Base-by-base conservation (phyloP, 2,888 invertebrate species). In the Zhengitettix transpicula region DNA sequence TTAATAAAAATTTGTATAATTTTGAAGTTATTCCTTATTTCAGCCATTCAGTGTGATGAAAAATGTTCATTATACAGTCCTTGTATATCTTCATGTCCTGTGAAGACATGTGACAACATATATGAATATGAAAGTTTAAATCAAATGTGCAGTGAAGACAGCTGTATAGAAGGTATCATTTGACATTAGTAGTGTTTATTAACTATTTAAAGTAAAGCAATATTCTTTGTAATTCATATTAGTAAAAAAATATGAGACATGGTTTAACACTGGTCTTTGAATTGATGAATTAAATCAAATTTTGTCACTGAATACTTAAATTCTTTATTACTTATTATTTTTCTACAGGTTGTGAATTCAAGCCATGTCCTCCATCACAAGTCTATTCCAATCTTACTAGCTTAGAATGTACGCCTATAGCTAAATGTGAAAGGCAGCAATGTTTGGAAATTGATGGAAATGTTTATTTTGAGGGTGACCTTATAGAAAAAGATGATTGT, bases 41-140 rank as follows among this genome's bases (percentile, higher is more conserved):
- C 71, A 90, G 90, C 93, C 0, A 86, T 93, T 76, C 92, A 94
- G 72, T 94, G 94, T 67, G 89, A 91, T 70, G 84, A 85, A 66
- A 78, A 80, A 54, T 90, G 90, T 66, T 82, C 87, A 1, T 79
- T 79, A 59, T 94, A 93, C 74, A 84, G 83, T 63, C 80, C 89
- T 0, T 94, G 94, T 69, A 77, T 93, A 15, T 80, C 87, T 0
- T 79, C 90, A 3, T 94, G 94, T 67, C 90, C 92, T 0, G 75
- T 80, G 12, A 87, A 87, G 71, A 91, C 90, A 0, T 94, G 94
- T 68, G 89, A 92, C 66, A 91, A 89, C 69, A 66, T 72, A 12
- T 79, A 82, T 10, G 71, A 83, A 10, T 83, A 84, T 68, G 76
- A 75, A 9, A 80, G 83, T 44, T 71, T 83, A 10, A 80, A 81